Conservation (phyloP, 1,140 invertebrate genomes). For the Megalopta genalis region DNA sequence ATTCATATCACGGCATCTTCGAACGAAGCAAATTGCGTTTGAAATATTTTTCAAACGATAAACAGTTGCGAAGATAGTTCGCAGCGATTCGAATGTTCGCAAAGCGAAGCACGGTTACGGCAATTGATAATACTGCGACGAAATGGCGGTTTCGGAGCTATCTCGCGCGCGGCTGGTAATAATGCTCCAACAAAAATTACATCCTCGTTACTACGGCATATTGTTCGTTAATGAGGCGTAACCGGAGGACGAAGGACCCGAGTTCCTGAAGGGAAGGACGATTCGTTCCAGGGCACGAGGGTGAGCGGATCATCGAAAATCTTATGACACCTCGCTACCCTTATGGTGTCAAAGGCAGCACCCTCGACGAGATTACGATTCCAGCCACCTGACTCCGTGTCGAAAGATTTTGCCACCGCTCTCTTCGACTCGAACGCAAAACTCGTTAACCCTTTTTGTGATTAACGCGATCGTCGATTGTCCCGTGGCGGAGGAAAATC, state of each 20-base stretch:
- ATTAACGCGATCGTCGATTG: slow-evolving; percentile 39
- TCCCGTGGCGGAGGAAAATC: not conserved
- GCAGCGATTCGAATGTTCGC: no score
- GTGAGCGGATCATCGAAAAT: slow-evolving; percentile 23
- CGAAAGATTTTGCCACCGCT: slow-evolving; percentile 55
- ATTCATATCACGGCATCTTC: no score
- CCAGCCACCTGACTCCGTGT: slow-evolving; percentile 69
- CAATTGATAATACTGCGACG: not conserved
- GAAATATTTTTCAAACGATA: no score
- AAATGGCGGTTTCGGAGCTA: slow-evolving; percentile 13
- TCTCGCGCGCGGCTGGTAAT: not conserved
- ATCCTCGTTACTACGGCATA: slow-evolving; percentile 1
- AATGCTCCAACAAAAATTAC: slow-evolving; percentile 12
- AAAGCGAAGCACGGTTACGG: no score
- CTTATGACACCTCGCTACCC: slow-evolving; percentile 61
- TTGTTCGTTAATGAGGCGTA: slow-evolving; percentile 28
- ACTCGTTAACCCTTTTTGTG: slow-evolving; percentile 63
- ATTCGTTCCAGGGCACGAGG: slow-evolving; percentile 55
- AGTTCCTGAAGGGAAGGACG: slow-evolving; percentile 9
- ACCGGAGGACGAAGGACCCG: not conserved
- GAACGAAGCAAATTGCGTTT: no score
- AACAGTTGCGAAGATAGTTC: no score
- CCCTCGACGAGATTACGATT: slow-evolving; percentile 54
- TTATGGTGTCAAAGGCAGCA: slow-evolving; percentile 69
- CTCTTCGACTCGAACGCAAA: slow-evolving; percentile 20